A percentile compares a stretch with the other conserved stretches of the same genome.
Evolutionary conservation across 2,888 invertebrate genomes (phyloP).

Genomic region (Copidosoma aretas): DNA sequence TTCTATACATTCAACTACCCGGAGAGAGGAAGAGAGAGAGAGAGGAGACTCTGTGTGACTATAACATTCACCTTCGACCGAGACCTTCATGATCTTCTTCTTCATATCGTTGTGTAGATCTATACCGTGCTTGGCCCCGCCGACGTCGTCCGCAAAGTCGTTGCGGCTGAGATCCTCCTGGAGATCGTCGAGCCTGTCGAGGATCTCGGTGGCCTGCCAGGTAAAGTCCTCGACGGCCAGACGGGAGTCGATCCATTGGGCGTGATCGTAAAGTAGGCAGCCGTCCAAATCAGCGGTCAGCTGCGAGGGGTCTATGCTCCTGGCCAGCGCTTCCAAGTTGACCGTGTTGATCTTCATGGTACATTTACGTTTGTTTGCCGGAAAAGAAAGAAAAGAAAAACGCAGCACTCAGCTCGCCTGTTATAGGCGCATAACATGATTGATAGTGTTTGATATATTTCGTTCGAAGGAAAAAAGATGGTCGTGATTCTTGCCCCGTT

Average conservation of each 20-base stretch:
- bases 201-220: conserved; percentile 93
- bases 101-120: conserved; percentile 94
- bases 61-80: conserved; percentile 71
- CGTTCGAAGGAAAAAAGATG: too few species aligned
- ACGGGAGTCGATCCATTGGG: conserved; percentile 95
- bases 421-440: too few species aligned
- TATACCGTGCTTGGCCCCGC: conserved; percentile 87
- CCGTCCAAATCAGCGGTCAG: conserved; percentile 94
- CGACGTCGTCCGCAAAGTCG: conserved; percentile 94
- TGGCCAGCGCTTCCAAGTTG: conserved; percentile 91
- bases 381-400: too few species aligned
- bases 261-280: conserved; percentile 91
- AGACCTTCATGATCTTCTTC: conserved; percentile 90
- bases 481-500: too few species aligned
- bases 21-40: too few species aligned
- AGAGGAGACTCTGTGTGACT: too few species aligned
- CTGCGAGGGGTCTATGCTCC: conserved; percentile 91
- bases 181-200: conserved; percentile 90
- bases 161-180: conserved; percentile 92
- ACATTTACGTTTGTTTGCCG: too few species aligned
- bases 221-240: conserved; percentile 93
- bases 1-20: too few species aligned
- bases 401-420: too few species aligned
- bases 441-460: too few species aligned
- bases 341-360: conserved; percentile 93